Evolutionary conservation across 92 coral and sea anemone genomes (phyloP), one percentile per base, ranked within the genome.

Genomic region (Siderastrea siderea): DNA sequence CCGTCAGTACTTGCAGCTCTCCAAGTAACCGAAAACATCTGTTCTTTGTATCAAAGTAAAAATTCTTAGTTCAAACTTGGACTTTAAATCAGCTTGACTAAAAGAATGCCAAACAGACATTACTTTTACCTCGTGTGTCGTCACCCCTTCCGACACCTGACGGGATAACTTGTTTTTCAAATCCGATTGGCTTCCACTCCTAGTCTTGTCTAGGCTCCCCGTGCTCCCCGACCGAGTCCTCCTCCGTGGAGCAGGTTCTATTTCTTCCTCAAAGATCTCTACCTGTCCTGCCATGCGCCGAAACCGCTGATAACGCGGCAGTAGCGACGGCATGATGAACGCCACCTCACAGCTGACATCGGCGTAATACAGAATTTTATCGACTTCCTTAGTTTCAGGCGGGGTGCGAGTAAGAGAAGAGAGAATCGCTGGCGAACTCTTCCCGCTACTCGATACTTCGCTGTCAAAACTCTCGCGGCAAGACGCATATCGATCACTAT

Each of bases 301-400:
- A 76, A 91, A 91, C 67, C 88, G 94, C 81, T 89, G 96, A 71
- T 92, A 91, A 52, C 95, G 92, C 47, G 99, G 98, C 10, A 95
- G 92, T 65, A 97, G 83, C 47, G 98, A 92, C 16, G 99, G 99
- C 53, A 94, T 93, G 52, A 98, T 93, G 80, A 98, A 98, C 6
- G 99, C 99, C 51, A 98, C 94, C 68, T 98, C 99, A 69, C 98
- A 88, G 75, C 98, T 89, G 44, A 92, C 94, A 75, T 95, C 96
- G 9, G 98, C 98, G 73, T 90, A 95, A 86, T 98, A 98, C 47
- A 98, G 94, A 73, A 98, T 95, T 80, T 96, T 95, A 68, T 97
- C 94, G 16, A 86, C 76, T 15, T 83, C 89, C 80, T 81, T 91
- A 49, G 83, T 90, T 14, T 85, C 78, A 3, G n/a, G 16, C 62